phyloP scores from a whole-genome alignment of 2,113 vertebrate genomes.

The Tricholaema leucomelas region DNA sequence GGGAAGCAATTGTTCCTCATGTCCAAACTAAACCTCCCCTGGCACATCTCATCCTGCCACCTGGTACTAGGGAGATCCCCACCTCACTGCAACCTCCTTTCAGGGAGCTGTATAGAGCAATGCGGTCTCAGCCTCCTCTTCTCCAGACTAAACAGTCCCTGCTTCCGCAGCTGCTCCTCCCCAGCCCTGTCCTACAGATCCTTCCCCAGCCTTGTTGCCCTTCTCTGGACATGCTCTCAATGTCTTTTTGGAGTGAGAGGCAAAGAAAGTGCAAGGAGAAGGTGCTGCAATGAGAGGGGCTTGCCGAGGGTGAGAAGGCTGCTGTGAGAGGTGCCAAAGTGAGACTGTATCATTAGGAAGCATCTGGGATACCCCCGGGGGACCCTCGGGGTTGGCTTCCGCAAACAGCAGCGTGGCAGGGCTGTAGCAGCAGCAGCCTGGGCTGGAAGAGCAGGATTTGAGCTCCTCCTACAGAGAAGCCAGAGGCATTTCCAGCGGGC shows the following conservation, averaged over 20 bases:
- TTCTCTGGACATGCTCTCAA: not conserved
- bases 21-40: no score
- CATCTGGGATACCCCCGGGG: not conserved
- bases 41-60: no score
- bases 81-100: no score
- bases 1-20: no score
- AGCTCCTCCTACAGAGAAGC: conserved; percentile 21
- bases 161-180: not conserved
- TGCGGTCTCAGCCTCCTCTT: no score
- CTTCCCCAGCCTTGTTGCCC: not conserved
- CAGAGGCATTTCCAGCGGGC: not conserved
- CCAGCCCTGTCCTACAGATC: not conserved
- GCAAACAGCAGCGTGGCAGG: not conserved
- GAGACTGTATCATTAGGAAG: accelerated
- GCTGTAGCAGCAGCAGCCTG: not conserved
- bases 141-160: not conserved
- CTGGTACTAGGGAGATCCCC: no score
- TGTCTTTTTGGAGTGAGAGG: not conserved
- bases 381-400: not conserved
- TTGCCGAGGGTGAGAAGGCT: accelerated
- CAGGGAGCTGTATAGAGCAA: no score
- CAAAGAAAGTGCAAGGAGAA: not conserved
- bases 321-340: not conserved
- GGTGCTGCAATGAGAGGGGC: not conserved
- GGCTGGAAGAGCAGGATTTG: not conserved